These are phyloP conservation scores for Dicyrtoma fusca DNA, from an alignment of 2,888 invertebrate genomes.

Conservation along the genomic window DNA sequence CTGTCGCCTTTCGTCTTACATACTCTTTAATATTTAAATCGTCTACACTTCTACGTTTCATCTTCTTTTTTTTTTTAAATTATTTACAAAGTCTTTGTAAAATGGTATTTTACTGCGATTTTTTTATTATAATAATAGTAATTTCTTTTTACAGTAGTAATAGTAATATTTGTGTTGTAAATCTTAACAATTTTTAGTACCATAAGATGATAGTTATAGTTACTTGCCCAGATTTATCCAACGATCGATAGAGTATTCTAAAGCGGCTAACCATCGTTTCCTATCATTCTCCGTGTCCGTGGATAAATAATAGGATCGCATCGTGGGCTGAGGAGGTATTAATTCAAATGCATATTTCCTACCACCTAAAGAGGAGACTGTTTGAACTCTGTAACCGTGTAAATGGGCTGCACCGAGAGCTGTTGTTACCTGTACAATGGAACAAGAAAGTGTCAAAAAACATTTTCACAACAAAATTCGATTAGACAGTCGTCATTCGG, in stretches of 20 bases:
- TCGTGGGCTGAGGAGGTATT: constrained; percentile 81
- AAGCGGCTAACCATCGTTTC: constrained; percentile 90
- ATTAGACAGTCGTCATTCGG: neutral
- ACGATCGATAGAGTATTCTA: constrained; percentile 92
- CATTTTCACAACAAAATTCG: neutral
- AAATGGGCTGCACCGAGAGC: constrained; percentile 80
- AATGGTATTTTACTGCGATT: neutral
- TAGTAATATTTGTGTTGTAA: constrained; percentile 6
- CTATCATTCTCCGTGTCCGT: constrained; percentile 94
- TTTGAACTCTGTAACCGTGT: constrained; percentile 90
- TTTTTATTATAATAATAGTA: neutral
- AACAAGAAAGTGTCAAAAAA: neutral
- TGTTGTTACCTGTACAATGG: constrained; percentile 36
- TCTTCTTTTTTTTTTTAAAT: constrained; percentile 12
- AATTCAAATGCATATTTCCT: constrained; percentile 91
- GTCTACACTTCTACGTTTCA: neutral
- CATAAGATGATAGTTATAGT: constrained; percentile 8
- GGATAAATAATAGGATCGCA: constrained; percentile 88
- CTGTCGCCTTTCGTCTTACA: too few species aligned
- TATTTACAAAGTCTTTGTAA: constrained; percentile 6
- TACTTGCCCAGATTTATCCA: constrained; percentile 64
- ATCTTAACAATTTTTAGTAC: constrained; percentile 1
- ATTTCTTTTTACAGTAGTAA: neutral
- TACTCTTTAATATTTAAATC: too few species aligned
- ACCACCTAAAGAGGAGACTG: constrained; percentile 75